Evolutionary conservation across 2,797 vertebrate genomes (phyloP).

Genomic region (Fundulus diaphanus): DNA sequence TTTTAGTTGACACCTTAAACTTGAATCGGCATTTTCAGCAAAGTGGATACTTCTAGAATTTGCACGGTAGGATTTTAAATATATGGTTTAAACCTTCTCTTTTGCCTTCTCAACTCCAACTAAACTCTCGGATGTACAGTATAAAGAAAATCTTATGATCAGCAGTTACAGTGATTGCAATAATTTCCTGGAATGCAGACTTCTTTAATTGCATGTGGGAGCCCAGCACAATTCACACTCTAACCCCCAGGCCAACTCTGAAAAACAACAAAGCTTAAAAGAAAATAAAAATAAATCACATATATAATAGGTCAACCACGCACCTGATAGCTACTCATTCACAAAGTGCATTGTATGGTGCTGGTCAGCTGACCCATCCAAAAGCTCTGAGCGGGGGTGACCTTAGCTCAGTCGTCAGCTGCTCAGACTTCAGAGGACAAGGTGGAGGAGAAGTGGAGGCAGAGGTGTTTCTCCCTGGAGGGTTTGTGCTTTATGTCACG

Average conservation of each 20-base stretch:
- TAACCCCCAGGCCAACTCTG: not conserved
- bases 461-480: conserved; percentile 13
- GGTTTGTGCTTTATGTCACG: conserved; percentile 57
- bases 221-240: not conserved
- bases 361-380: not conserved
- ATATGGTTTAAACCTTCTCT: not conserved
- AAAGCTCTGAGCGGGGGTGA: not conserved
- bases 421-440: not conserved
- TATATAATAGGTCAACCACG: not conserved
- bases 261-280: not conserved
- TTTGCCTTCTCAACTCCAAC: not conserved
- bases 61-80: not conserved
- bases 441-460: not conserved
- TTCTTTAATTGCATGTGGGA: not conserved
- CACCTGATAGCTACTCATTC: not conserved
- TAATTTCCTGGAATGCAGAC: conserved; percentile 2
- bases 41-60: not conserved
- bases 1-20: not conserved
- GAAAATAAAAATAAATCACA: not conserved
- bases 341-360: not conserved
- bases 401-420: conserved; percentile 1
- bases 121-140: not conserved
- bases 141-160: not conserved
- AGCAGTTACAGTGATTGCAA: not conserved
- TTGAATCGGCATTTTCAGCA: not conserved